Evolutionary conservation across 1,140 invertebrate species (phyloP), one percentile per base, ranked within the genome.

Genomic region (Drosophila ambigua): DNA sequence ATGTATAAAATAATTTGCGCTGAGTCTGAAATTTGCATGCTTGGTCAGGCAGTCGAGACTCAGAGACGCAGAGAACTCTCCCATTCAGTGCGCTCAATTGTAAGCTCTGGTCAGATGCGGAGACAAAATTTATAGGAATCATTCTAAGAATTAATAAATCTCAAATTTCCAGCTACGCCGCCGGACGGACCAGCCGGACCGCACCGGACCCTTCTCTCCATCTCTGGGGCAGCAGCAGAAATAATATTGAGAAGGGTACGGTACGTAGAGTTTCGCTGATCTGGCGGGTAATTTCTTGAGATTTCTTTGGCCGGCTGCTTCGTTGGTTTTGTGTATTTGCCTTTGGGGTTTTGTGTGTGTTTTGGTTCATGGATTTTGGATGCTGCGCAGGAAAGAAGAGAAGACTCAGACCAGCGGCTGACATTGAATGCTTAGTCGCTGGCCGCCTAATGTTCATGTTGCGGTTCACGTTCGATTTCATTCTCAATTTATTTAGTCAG

Each of bases 371-470:
- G 50, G 23, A 48, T 51, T 44, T n/a, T 50, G 24, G 39, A 15
- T 48, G 8, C 26, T 26, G 8, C 62, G 2, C 3, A 24, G 23
- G 23, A 2, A 24, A 24, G 23, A 24, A 24, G 23, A 24, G 23
- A 50, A 57, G 64, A 61, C 62, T 66, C 15, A 31, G 43, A 23
- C 31, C 11, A 45, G 50, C 54, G 60, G 78, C 76, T 78, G 82
- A 87, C 82, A 87, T 66, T 83, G 65, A 87, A 87, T 88, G 82
- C 83, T 88, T 87, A 87, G 82, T 87, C 82, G 82, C 67, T 76
- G 82, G 75, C 67, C 82, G 82, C 82, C 83, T 88, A 87, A 88
- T 87, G 82, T 87, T 87, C 82, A 87, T 87, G 82, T 87, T 81
- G 82, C 82, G 82, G 79, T 79, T 87, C 82, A 88, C 79, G 79